Evolutionary conservation across 2,113 vertebrate species (phyloP).

Genomic region (Pelusios castaneus): DNA sequence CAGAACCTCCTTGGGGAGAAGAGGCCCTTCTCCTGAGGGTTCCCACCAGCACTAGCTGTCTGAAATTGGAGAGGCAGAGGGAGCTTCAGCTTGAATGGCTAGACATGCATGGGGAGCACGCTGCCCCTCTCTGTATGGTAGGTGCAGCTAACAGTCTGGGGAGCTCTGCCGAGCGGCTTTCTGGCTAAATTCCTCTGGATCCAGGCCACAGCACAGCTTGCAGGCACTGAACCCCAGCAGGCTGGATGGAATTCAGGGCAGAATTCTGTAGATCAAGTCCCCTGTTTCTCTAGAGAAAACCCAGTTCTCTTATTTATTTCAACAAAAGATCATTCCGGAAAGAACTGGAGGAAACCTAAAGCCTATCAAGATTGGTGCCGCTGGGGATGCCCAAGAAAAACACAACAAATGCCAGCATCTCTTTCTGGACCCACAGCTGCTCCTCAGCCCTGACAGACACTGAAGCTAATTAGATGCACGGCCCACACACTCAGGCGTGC

Average conservation of each 20-base stretch:
- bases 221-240: background rate
- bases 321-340: background rate
- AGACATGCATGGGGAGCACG: background rate
- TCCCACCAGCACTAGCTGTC: background rate
- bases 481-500: background rate
- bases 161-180: background rate
- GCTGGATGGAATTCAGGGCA: background rate
- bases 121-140: background rate
- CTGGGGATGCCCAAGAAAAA: background rate
- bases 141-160: background rate
- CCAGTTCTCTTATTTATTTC: background rate
- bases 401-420: background rate
- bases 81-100: background rate
- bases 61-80: background rate
- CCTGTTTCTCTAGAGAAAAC: background rate
- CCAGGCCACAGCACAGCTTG: background rate
- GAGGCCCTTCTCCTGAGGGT: background rate
- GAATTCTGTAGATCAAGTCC: background rate
- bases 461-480: background rate
- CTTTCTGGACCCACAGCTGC: background rate
- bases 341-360: background rate
- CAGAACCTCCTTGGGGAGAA: background rate
- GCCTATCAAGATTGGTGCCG: background rate
- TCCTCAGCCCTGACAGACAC: background rate
- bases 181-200: background rate